Percentiles rank a stretch among this genome's conserved stretches.
Conservation (phyloP, 64 coral and sea anemone species). For the Stylophora pistillata region DNA sequence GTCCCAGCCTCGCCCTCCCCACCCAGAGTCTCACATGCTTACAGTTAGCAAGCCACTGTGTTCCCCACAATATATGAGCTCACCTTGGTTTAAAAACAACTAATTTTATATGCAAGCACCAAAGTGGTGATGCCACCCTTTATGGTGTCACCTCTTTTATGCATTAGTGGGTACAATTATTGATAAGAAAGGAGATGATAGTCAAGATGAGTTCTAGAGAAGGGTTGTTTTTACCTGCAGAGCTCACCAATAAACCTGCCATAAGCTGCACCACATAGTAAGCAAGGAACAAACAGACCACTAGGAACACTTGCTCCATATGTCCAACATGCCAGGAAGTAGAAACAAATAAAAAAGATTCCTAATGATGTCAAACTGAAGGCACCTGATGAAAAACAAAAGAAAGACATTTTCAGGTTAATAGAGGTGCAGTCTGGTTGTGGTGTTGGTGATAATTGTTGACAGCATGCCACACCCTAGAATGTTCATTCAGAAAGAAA, state of each 20-base stretch:
- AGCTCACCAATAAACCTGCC: slow-evolving; percentile 86
- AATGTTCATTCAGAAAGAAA: no score
- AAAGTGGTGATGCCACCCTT: no score
- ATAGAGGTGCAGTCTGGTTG: neutral
- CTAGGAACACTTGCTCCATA: slow-evolving; percentile 91
- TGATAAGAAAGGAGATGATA: neutral
- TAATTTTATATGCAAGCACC: no score
- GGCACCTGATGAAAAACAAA: slow-evolving; percentile 50
- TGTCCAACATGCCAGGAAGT: slow-evolving; percentile 96
- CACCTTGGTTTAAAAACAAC: no score
- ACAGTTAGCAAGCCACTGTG: no score
- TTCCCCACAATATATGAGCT: no score
- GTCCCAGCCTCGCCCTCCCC: no score
- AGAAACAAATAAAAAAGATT: slow-evolving; percentile 94
- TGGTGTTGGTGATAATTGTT: no score
- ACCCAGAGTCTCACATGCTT: no score
- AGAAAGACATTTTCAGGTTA: neutral
- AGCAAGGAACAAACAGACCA: slow-evolving; percentile 87
- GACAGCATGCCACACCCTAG: no score
- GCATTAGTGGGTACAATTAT: no score
- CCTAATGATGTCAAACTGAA: slow-evolving; percentile 84
- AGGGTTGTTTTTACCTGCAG: slow-evolving; percentile 42
- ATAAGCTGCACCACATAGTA: slow-evolving; percentile 86
- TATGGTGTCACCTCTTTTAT: no score
- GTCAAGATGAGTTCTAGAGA: neutral